Conservation (phyloP, 2,888 invertebrate genomes). For the Steinernema hermaphroditum region DNA sequence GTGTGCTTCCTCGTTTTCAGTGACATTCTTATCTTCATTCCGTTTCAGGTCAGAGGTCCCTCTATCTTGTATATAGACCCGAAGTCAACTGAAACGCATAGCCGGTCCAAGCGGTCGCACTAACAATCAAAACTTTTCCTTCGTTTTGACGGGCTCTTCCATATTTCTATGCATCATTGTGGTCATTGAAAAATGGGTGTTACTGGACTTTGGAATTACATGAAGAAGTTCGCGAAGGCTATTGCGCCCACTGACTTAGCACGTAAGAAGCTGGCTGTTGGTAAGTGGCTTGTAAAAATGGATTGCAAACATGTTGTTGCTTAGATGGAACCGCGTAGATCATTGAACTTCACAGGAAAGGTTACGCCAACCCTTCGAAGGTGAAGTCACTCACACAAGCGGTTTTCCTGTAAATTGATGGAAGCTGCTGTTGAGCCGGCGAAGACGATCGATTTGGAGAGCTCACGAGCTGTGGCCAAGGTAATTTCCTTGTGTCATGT, state of each 20-base stretch:
- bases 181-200: not conserved
- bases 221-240: constrained; percentile 9
- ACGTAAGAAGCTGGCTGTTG: constrained; percentile 45
- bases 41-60: too few relatives aligned
- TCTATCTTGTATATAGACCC: too few relatives aligned
- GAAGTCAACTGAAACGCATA: too few relatives aligned
- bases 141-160: too few relatives aligned
- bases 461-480: not conserved
- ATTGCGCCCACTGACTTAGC: constrained; percentile 35
- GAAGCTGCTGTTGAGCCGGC: constrained; percentile 7
- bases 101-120: too few relatives aligned
- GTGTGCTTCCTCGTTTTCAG: too few relatives aligned
- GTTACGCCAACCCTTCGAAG: constrained; percentile 3
- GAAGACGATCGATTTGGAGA: constrained; percentile 16
- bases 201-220: constrained; percentile 2
- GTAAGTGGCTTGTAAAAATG: constrained; percentile 35
- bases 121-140: too few relatives aligned
- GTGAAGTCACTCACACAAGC: constrained; percentile 2
- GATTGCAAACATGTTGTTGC: not conserved
- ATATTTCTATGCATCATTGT: not conserved
- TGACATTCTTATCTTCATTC: too few relatives aligned
- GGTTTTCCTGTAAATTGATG: constrained; percentile 12
- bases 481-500: not conserved
- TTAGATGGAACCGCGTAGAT: constrained; percentile 37
- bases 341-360: constrained; percentile 31